Base-by-base conservation (phyloP, 2,888 invertebrate genomes). In the Dasypogon diadema region DNA sequence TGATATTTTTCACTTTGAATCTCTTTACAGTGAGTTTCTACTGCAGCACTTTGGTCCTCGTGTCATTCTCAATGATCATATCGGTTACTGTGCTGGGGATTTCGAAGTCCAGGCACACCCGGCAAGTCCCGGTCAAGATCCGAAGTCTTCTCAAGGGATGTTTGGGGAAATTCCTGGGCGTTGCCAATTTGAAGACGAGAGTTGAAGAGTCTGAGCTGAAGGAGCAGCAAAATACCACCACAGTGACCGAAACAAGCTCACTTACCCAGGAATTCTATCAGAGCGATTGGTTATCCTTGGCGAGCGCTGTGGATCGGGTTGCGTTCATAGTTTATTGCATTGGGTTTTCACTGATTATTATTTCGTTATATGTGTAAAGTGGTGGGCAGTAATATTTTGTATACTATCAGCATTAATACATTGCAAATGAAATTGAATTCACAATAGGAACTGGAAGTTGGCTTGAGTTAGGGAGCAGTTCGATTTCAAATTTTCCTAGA, bases 211-310 rank as follows among this genome's bases (percentile, higher is more conserved):
- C 63, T 5, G 73, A 73, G 21, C 14, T 73, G 56, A 56, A 87
- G 79, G 87, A 87, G 79, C 83, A 87, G 83, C 82, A 85, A 21
- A 85, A 86, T 76, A 84, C 84, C 55, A 84, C 85, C 73, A 86
- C 51, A 18, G 5, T 12, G 21, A 72, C 8, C 4, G 77, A 77
- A 55, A 77, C 78, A 2, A 77, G 78, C 58, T 78, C 73, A 21
- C 76, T 77, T 2, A 72, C 58, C 2, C n/a, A 22, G 10, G 42
- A 65, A 30, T 83, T 83, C 1, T 79, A 87, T 0, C 89, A 90
- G 80, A 87, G 88, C 37, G 91, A 91, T 81, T 92, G 91, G 91
- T 84, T 89, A 14, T 83, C 91, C 8, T 81, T 91, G 58, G 91
- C 91, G 26, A 89, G 89, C 2, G 89, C 90, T 4, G 86, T 91